phyloP scores from a whole-genome alignment of 1,140 invertebrate genomes.

The Caerostris extrusa region DNA sequence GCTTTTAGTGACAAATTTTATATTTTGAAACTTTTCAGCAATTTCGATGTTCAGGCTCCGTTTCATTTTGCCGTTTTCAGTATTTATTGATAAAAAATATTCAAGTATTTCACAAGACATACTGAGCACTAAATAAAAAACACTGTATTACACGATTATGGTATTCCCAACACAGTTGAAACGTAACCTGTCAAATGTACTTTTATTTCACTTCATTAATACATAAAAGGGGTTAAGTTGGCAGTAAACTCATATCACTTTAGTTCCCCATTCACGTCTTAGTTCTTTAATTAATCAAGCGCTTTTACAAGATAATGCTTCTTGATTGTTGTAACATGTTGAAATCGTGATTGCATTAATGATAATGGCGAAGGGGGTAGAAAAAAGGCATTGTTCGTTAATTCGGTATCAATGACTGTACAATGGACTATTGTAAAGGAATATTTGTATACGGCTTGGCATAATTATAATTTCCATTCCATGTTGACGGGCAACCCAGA shows the following conservation, averaged over 20 bases:
- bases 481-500: neutral
- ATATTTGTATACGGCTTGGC: neutral
- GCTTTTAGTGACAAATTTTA: neutral
- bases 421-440: slow-evolving; percentile 57
- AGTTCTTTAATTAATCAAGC: slow-evolving; percentile 46
- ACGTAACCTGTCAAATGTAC: neutral
- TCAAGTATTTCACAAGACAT: neutral
- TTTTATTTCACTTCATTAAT: neutral
- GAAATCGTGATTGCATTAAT: slow-evolving; percentile 60
- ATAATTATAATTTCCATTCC: slow-evolving; percentile 44
- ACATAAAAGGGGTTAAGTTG: neutral
- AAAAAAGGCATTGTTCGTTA: slow-evolving; percentile 48
- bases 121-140: neutral
- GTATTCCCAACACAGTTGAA: neutral
- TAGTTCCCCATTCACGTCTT: neutral
- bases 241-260: neutral
- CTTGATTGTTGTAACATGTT: slow-evolving; percentile 3
- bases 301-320: slow-evolving; percentile 9
- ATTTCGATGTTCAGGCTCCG: neutral
- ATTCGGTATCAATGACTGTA: slow-evolving; percentile 53
- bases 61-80: neutral
- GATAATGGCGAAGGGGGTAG: slow-evolving; percentile 18
- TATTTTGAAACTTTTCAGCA: neutral
- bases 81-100: neutral
- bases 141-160: neutral